These are phyloP conservation scores for Odontesthes bonariensis DNA, from an alignment of 2,113 vertebrate genomes.

Conservation along the genomic window DNA sequence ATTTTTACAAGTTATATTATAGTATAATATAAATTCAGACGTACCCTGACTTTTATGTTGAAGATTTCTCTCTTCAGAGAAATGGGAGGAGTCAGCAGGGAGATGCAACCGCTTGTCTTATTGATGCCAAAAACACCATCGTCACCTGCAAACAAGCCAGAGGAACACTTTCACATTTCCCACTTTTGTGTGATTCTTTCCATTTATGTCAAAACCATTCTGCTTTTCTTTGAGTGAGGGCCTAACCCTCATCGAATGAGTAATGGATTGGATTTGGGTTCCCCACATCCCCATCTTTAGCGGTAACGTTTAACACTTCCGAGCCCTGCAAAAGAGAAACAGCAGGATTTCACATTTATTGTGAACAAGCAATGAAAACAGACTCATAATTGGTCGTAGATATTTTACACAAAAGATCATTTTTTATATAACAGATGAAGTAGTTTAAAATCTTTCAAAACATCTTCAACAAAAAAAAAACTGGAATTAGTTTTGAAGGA, in stretches of 20 bases:
- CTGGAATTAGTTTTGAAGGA: too few species aligned
- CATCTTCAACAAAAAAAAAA: too few species aligned
- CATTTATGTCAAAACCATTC: background rate
- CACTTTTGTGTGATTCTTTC: background rate
- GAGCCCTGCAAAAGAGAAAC: constrained; percentile 84
- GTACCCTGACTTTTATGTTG: constrained; percentile 91
- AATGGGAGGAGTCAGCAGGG: constrained; percentile 83
- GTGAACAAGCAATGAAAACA: background rate
- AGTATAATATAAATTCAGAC: constrained; percentile 4
- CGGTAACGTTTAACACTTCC: constrained; percentile 90
- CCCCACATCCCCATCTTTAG: constrained; percentile 92
- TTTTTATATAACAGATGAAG: too few species aligned
- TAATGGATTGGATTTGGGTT: constrained; percentile 90
- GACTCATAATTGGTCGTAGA: background rate
- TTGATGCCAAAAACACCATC: constrained; percentile 89
- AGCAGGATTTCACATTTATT: background rate
- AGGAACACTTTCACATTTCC: background rate
- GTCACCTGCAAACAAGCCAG: constrained; percentile 80
- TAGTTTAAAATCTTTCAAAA: too few species aligned
- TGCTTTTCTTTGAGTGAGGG: background rate
- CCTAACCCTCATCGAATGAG: constrained; percentile 88
- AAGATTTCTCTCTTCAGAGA: constrained; percentile 91
- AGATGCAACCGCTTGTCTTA: constrained; percentile 89
- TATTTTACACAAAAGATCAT: background rate
- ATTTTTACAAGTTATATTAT: background rate